Evolutionary conservation across 2,797 vertebrate species (phyloP).

Genomic region (Ceryle rudis): DNA sequence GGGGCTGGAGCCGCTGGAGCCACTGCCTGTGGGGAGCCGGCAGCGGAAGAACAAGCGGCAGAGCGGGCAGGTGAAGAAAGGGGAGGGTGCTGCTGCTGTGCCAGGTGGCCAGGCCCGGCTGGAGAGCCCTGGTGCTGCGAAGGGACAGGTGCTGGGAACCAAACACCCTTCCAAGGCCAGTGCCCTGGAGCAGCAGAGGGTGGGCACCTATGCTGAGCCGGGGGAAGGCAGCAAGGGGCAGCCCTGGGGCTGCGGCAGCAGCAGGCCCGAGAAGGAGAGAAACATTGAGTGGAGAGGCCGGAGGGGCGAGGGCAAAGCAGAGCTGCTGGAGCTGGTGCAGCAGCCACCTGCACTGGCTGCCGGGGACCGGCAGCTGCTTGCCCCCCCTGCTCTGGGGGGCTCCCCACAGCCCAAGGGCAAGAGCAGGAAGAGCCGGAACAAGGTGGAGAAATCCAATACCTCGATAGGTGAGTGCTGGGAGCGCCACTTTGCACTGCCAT

Average conservation of each 20-base stretch:
- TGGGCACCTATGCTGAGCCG: neutral
- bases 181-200: neutral
- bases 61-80: conserved; percentile 73
- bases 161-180: conserved; percentile 60
- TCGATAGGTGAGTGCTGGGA: conserved; percentile 84
- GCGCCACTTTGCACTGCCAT: accelerated
- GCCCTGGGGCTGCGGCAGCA: conserved; percentile 35
- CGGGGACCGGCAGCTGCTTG: conserved; percentile 59
- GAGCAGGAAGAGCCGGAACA: conserved; percentile 93
- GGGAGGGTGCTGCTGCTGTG: neutral
- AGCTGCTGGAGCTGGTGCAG: conserved; percentile 69
- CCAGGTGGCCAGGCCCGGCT: neutral
- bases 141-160: conserved; percentile 64
- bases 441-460: conserved; percentile 88
- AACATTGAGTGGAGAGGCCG: conserved; percentile 66
- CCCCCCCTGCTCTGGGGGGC: conserved; percentile 60
- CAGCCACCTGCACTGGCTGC: neutral
- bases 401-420: conserved; percentile 89
- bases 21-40: conserved; percentile 73
- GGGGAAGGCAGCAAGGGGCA: conserved; percentile 53
- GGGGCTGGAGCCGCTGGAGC: conserved; percentile 80
- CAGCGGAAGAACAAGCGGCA: conserved; percentile 92
- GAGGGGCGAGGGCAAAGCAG: conserved; percentile 64
- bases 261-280: conserved; percentile 75
- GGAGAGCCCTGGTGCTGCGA: conserved; percentile 46